A percentile compares a stretch with the other conserved stretches of the same genome.
phyloP scores from a whole-genome alignment of 2,888 invertebrate species.

The Hoplodrina blanda region DNA sequence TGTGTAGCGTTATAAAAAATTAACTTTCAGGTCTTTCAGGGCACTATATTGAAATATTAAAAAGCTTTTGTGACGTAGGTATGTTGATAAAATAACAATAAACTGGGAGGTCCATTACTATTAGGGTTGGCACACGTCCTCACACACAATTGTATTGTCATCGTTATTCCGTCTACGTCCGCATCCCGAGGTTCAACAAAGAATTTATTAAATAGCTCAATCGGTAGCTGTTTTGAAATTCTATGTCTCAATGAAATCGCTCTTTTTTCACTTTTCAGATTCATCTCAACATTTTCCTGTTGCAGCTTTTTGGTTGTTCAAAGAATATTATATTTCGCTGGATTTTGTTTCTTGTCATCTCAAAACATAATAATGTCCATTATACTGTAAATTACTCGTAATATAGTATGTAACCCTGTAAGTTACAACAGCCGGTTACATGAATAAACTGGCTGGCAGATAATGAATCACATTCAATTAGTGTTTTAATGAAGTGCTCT shows the following conservation, averaged over 20 bases:
- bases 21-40: slow-evolving; percentile 6
- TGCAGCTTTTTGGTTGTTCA: slow-evolving; percentile 14
- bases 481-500: slow-evolving; percentile 73
- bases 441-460: slow-evolving; percentile 72
- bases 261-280: slow-evolving; percentile 37
- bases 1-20: slow-evolving; percentile 16
- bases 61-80: slow-evolving; percentile 31
- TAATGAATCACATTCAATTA: slow-evolving; percentile 79
- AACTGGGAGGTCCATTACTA: slow-evolving; percentile 52
- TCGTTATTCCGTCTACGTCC: slow-evolving; percentile 61
- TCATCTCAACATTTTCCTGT: slow-evolving; percentile 24
- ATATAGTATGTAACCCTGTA: slow-evolving; percentile 25
- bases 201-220: slow-evolving; percentile 63
- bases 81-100: slow-evolving; percentile 59
- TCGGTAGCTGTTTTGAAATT: slow-evolving; percentile 61
- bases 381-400: slow-evolving; percentile 8
- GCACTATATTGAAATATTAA: slow-evolving; percentile 23
- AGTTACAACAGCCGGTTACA: slow-evolving; percentile 65
- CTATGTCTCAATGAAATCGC: slow-evolving; percentile 45
- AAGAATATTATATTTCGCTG: slow-evolving; percentile 16
- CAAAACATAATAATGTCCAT: not conserved
- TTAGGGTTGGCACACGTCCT: slow-evolving; percentile 60
- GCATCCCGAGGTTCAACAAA: slow-evolving; percentile 60
- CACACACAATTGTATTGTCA: slow-evolving; percentile 60
- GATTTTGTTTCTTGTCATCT: not conserved